Conservation (phyloP, 2,113 vertebrate genomes). For the Pangasianodon gigas region DNA sequence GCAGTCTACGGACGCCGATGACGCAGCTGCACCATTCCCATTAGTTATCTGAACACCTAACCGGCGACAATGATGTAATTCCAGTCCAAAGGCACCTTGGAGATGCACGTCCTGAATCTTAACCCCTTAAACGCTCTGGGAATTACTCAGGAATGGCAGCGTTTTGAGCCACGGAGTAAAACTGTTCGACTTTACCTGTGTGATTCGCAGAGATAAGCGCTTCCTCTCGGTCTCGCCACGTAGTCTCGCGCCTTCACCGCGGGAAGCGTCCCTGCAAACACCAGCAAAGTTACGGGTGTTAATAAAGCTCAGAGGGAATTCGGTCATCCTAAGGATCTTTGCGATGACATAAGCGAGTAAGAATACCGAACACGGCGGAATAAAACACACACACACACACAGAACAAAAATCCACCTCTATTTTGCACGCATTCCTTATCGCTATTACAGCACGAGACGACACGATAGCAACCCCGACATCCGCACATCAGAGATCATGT, state of each 20-base stretch:
- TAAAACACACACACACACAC: not conserved
- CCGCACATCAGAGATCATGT: not conserved
- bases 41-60: slow-evolving; percentile 18
- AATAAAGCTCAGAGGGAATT: slow-evolving; percentile 2
- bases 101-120: not conserved
- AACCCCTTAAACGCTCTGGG: not conserved
- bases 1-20: not conserved
- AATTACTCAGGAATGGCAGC: not conserved
- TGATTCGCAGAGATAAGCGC: slow-evolving; percentile 72
- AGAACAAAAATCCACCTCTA: not conserved
- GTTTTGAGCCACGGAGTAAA: not conserved
- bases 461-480: not conserved
- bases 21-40: slow-evolving; percentile 16
- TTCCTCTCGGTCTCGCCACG: slow-evolving; percentile 70
- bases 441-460: not conserved
- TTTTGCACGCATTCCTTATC: not conserved
- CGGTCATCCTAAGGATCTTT: not conserved
- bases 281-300: slow-evolving; percentile 61
- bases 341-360: slow-evolving; percentile 26
- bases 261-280: slow-evolving; percentile 69
- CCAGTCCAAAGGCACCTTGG: slow-evolving; percentile 25
- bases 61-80: slow-evolving; percentile 9
- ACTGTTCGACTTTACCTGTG: slow-evolving; percentile 66
- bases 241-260: slow-evolving; percentile 68
- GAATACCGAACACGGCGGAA: not conserved